Base-by-base conservation (phyloP, 2,797 vertebrate genomes). In the Lepus oiostolus region DNA sequence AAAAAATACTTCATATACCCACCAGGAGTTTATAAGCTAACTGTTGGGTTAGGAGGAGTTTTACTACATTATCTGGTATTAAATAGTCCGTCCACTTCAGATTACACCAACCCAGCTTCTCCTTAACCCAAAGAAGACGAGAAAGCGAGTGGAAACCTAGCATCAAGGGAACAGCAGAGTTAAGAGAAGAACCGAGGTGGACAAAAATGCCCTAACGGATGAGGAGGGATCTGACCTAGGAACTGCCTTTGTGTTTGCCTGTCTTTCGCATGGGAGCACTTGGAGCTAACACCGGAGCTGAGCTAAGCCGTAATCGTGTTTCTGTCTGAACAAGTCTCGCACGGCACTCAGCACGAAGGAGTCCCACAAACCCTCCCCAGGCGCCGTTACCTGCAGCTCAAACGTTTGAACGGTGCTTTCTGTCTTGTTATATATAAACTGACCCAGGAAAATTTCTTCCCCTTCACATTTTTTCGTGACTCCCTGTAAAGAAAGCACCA, bases 341-440 rank as follows among this genome's bases (percentile, higher is more conserved):
- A 77, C 0, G 4, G 26, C 16, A 22, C 17, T 63, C 62, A 32
- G 7, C 19, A 47, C 28, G 13, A 30, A 35, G 67, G 12, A 50
- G 38, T 24, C 38, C 70, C n/a, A 65, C 32, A 47, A 74, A 22
- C 8, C 79, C 26, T 32, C 35, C 24, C 63, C 3, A 32, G 52
- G 54, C 1, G 0, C 1, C 12, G 26, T 85, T 97, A 98, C 97
- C 98, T 97, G 95, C 17, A 98, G 80, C 26, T 68, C 17, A 54
- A 98, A 98, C 4, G 97, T 98, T 77, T 98, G 98, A 47, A 97
- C 10, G 0, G 93, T 93, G 42, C 63, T 38, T 92, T 96, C 95
- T 14, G 74, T 88, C 38, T 60, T 95, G 85, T 97, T 85, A 42
- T 97, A 98, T 4, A 71, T 52, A 86, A 97, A 98, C 50, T 75